Percentiles rank a stretch among this genome's conserved stretches.
Evolutionary conservation across 2,797 vertebrate species (phyloP).

Genomic region (Paedocypris micromegethes): DNA sequence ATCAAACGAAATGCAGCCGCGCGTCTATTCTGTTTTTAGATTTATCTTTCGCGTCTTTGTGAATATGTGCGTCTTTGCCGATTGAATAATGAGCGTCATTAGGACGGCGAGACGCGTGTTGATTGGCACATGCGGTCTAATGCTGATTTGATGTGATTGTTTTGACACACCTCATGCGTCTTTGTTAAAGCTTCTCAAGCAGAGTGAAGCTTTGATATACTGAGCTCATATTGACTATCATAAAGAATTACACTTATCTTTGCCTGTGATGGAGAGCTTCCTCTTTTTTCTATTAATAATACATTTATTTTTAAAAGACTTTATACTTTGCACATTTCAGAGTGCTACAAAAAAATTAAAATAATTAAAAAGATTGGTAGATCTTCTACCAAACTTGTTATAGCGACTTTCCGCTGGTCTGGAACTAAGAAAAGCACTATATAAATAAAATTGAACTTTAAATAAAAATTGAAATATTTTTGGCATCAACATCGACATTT

Average conservation of each 20-base stretch:
- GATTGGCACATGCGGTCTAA: constrained; percentile 36
- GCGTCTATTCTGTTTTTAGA: constrained; percentile 54
- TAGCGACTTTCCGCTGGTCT: too few relatives aligned
- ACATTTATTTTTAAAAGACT: too few relatives aligned
- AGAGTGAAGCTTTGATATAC: constrained; percentile 12
- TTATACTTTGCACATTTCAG: too few relatives aligned
- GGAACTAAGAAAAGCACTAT: too few relatives aligned
- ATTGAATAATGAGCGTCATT: constrained; percentile 58
- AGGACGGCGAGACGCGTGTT: constrained; percentile 41
- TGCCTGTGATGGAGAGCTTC: constrained; percentile 9
- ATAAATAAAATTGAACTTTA: too few relatives aligned
- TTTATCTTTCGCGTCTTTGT: constrained; percentile 38
- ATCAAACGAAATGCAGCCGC: constrained; percentile 51
- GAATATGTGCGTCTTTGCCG: constrained; percentile 46
- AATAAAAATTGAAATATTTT: too few relatives aligned
- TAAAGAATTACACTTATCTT: constrained; percentile 31
- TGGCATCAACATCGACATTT: too few relatives aligned
- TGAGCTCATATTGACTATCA: constrained; percentile 20
- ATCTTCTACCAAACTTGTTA: too few relatives aligned
- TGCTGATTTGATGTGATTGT: constrained; percentile 51
- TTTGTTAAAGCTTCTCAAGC: constrained; percentile 15
- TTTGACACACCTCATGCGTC: constrained; percentile 34
- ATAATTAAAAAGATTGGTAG: too few relatives aligned
- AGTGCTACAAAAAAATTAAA: too few relatives aligned
- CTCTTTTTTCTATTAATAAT: too few relatives aligned